Evolutionary conservation across 2,797 vertebrate species (phyloP), one percentile per base, ranked within the genome.

Genomic region (Sebastes aleutianus): DNA sequence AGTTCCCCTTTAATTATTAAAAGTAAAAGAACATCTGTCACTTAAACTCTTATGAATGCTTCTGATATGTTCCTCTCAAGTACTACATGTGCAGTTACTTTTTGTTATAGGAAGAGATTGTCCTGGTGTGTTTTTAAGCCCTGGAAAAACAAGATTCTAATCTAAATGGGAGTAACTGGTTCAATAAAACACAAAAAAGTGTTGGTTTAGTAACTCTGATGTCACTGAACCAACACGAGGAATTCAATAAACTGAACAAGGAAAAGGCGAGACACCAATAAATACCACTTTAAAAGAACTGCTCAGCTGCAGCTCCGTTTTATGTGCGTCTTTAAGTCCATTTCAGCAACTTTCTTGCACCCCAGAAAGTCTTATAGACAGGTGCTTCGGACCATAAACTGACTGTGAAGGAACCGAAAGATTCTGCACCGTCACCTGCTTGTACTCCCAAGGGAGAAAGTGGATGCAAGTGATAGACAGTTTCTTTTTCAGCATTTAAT

Each of bases 161-260:
- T 31, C 69, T 72, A 27, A 50, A 16, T 27, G 8, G 13, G 13
- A 62, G 31, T 16, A 32, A 27, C 56, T 18, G 22, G 10, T 20
- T 74, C 31, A 67, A 5, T 73, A 27, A 68, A 81, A 62, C 13
- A 8, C 34, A 29, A 39, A 36, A 58, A 64, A 63, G 70, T 57
- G 56, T 63, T 31, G 29, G 31, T 79, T 63, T n/a, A 54, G 47
- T 71, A 64, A 26, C 26, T 34, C 29, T 70, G 57, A 63, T 73
- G 26, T 79, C 72, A 34, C 76, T 80, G 54, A 86, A 61, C 58
- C n/a, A 62, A 84, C 64, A 76, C 5, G 0, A 72, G 24, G 22
- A 57, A 18, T 31, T 77, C 31, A 58, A 29, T 71, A 64, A 68
- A 78, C 24, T 50, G 27, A 27, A 66, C 22, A 64, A 57, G 73